Percentiles rank a stretch among this genome's conserved stretches.
Evolutionary conservation across 2,797 vertebrate species (phyloP).

Genomic region (Tachyglossus aculeatus): DNA sequence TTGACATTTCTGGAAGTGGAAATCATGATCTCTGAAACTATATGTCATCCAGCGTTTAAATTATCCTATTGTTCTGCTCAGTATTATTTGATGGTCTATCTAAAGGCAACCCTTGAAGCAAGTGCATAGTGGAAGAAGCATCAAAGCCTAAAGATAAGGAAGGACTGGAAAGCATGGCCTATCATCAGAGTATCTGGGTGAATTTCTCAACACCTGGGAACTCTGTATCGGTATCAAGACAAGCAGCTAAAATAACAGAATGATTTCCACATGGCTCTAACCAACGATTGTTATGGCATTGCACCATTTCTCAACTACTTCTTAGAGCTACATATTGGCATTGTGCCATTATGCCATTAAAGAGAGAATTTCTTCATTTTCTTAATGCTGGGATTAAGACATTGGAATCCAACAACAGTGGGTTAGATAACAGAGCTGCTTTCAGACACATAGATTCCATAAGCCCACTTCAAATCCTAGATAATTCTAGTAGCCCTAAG

Average conservation of each 20-base stretch:
- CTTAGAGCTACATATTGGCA: not conserved
- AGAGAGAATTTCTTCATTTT: not conserved
- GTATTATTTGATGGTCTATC: no score
- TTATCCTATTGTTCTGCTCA: no score
- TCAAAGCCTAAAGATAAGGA: not conserved
- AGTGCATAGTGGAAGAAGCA: constrained; percentile 3
- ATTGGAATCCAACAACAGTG: no score
- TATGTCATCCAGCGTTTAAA: no score
- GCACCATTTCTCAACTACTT: not conserved
- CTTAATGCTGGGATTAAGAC: no score
- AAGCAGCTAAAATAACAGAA: not conserved
- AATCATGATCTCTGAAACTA: not conserved
- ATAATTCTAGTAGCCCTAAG: no score
- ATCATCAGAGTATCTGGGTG: not conserved
- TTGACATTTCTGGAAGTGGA: no score
- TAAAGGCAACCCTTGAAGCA: constrained; percentile 4
- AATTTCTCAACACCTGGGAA: not conserved
- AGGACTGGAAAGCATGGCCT: not conserved
- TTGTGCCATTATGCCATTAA: not conserved
- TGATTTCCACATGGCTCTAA: not conserved
- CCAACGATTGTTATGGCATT: not conserved
- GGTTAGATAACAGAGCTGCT: no score
- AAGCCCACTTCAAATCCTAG: no score
- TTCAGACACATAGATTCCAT: no score
- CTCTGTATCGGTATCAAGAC: not conserved